These are phyloP conservation scores for Drosophila rellima DNA, from an alignment of 2,888 invertebrate genomes.

Conservation along the genomic window DNA sequence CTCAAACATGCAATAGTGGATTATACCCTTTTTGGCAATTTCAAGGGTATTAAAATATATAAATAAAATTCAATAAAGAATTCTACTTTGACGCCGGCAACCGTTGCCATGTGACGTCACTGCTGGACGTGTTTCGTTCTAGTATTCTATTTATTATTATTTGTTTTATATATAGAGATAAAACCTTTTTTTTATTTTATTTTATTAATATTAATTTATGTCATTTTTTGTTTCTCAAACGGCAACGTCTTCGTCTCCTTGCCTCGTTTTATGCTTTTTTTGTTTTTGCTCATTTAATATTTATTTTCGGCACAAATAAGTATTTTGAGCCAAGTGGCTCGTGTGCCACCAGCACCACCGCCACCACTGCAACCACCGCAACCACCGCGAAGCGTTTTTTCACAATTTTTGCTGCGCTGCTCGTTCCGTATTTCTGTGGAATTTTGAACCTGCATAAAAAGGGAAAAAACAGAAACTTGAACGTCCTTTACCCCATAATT, in stretches of 20 bases:
- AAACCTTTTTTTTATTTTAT: constrained; percentile 37
- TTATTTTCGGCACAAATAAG: constrained; percentile 72
- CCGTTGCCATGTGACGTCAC: constrained; percentile 56
- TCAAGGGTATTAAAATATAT: constrained; percentile 32
- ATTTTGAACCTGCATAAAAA: constrained; percentile 47
- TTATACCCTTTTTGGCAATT: constrained; percentile 15
- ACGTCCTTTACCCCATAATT: constrained; percentile 58
- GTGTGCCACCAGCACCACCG: constrained; percentile 37
- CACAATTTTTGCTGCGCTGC: constrained; percentile 37
- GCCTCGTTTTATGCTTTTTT: constrained; percentile 19
- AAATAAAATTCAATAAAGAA: constrained; percentile 29
- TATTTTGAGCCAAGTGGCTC: constrained; percentile 66
- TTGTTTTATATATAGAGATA: constrained; percentile 16
- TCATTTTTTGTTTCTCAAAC: constrained; percentile 70
- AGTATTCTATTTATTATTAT: constrained; percentile 27
- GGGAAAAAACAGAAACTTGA: constrained; percentile 41
- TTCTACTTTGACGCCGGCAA: constrained; percentile 42
- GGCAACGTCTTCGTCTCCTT: constrained; percentile 37
- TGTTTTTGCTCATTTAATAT: constrained; percentile 51
- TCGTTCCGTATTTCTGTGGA: constrained; percentile 57
- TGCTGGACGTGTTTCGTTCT: constrained; percentile 13
- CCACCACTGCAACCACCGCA: neutral
- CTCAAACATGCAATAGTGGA: neutral
- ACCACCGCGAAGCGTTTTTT: constrained; percentile 30
- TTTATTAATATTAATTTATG: constrained; percentile 74